Evolutionary conservation across 2,113 vertebrate species (phyloP), one percentile per base, ranked within the genome.

Genomic region (Rallus limicola): DNA sequence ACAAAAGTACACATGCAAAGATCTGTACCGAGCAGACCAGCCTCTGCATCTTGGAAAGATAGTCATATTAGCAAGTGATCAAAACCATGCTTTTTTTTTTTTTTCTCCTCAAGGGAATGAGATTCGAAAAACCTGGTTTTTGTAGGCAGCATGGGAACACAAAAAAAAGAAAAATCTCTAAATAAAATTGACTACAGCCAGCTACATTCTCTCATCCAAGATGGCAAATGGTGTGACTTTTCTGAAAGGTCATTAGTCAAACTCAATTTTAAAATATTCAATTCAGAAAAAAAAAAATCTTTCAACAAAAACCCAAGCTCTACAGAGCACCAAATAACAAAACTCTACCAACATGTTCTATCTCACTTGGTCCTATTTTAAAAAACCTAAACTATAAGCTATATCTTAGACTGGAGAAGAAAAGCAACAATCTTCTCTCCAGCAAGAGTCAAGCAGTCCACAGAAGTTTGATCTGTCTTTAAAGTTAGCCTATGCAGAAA

Each of bases 161-260:
- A 44, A 20, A 48, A 48, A 48, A 23, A 48, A 87, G 72, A 79
- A 86, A 88, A 59, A 91, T 70, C 83, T 93, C 80, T 86, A 95
- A 97, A 95, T 74, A 96, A 94, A 91, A 94, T 91, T 95, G 86
- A 92, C 95, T 94, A 42, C 46, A 86, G 42, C 26, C 65, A 84
- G 50, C 50, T 92, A 69, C 36, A 63, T 84, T 77, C 70, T 85
- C 74, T 96, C 74, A 94, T 94, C 94, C 68, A 92, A 92, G 55
- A 92, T 88, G 64, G 92, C 52, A 96, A 93, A 92, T 68, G 38
- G 40, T 60, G 86, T 71, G 48, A 81, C 50, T 95, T 92, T 90
- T 92, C 92, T 80, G 89, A 60, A 93, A 96, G 83, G 92, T 87
- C 84, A 59, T 89, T 84, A 93, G 69, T 82, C 56, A 96, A 97